Conservation (phyloP, 2,113 vertebrate genomes). For the Piaya cayana region DNA sequence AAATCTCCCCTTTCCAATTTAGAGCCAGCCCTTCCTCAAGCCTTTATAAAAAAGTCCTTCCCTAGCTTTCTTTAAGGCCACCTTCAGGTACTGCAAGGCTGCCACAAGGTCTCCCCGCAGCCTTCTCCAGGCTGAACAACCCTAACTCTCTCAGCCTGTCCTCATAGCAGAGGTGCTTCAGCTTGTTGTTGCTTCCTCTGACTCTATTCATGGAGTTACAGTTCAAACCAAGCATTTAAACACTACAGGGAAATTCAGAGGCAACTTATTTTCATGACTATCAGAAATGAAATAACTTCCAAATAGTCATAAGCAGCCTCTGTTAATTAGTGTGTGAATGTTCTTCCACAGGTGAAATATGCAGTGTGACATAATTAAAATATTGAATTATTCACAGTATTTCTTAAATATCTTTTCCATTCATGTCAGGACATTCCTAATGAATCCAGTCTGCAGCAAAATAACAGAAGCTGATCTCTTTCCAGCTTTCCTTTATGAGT, state of each 20-base stretch:
- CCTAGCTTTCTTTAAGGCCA: too few relatives aligned
- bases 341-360: neutral
- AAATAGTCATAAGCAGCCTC: neutral
- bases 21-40: too few relatives aligned
- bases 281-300: neutral
- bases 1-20: too few relatives aligned
- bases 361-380: neutral
- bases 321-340: neutral
- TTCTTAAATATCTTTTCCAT: neutral
- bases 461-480: neutral
- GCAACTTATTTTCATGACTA: neutral
- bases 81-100: too few relatives aligned
- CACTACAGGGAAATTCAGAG: neutral
- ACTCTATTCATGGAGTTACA: neutral
- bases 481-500: neutral
- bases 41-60: too few relatives aligned
- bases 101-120: too few relatives aligned
- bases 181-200: neutral
- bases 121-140: too few relatives aligned
- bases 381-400: neutral
- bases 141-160: too few relatives aligned
- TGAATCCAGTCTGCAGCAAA: neutral
- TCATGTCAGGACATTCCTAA: neutral
- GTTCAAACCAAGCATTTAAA: neutral
- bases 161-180: too few relatives aligned